These are phyloP conservation scores for Stylophora pistillata DNA, from an alignment of 64 coral and sea anemone species.

Conservation along the genomic window DNA sequence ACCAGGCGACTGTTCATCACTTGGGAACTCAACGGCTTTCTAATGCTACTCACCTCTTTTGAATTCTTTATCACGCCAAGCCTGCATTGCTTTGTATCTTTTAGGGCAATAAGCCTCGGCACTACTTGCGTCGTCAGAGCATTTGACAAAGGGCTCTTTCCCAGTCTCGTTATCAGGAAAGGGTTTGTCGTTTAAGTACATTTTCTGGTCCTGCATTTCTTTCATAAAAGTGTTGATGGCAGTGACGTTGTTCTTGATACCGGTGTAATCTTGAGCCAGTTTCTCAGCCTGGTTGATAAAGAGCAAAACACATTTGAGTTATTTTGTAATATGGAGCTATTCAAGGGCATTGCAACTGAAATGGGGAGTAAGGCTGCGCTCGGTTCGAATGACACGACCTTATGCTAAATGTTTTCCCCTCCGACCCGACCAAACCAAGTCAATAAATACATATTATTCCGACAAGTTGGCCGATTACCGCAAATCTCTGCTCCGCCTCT, in stretches of 20 bases:
- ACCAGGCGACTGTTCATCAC: no score
- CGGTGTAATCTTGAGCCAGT: constrained; percentile 41
- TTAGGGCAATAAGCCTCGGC: constrained; percentile 47
- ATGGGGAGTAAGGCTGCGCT: no score
- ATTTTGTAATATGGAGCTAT: no score
- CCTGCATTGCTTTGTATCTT: constrained; percentile 61
- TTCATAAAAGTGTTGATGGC: constrained; percentile 13
- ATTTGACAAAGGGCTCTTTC: constrained; percentile 32
- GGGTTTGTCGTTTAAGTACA: constrained; percentile 42
- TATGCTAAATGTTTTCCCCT: no score
- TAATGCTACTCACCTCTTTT: constrained; percentile 12
- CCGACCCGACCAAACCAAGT: no score
- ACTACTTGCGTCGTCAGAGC: neutral
- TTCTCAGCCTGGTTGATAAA: constrained; percentile 16
- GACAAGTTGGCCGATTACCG: no score
- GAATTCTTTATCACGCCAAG: constrained; percentile 51
- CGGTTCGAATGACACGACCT: no score
- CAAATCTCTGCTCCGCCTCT: no score
- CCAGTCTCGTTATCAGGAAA: constrained; percentile 56
- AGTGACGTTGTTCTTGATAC: neutral
- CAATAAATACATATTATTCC: no score
- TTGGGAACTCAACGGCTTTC: neutral
- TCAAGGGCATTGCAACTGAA: no score
- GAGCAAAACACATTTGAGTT: neutral
- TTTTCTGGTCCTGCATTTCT: neutral